Base-by-base conservation (phyloP, 2,888 invertebrate species). In the Stenodera caucasica region DNA sequence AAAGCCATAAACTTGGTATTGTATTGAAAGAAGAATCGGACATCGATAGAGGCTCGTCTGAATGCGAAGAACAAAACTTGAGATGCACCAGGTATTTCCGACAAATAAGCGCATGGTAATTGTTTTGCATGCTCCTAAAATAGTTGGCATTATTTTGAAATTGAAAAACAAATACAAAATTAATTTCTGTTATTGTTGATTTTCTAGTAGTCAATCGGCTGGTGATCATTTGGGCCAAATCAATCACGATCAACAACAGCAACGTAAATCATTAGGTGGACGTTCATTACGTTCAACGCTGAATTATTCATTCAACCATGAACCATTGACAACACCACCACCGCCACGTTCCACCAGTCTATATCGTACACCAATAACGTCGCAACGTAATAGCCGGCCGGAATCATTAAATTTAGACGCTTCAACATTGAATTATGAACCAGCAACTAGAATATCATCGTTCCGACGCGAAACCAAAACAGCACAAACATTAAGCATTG, bases 401-500 rank as follows among this genome's bases (percentile, higher is more conserved):
- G 84, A 84, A 73, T 85, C 85, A 0, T 79, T 84, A 4, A 83
- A 83, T 63, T 82, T 86, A 32, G 80, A 80, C 58, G 83, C 84
- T 35, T 80, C 82, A 37, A 84, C 85, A 52, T 61, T 80, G 26
- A 86, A 85, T 70, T 85, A 84, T 70, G 81, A 81, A 60, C 78
- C 80, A 1, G 78, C 81, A 12, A 76, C 78, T 14, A 79, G 89
- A 66, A 88, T 90, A 0, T 88, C 88, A 0, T 89, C 88, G 7
- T 80, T 89, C 59, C 84, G 91, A 55, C 83, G 92, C 53, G 94
- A 94, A 76, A 92, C 91, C 3, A 94, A 94, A 81, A 94, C 94
- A 0, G 93, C 93, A 2, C 92, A 93, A 75, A 94, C 94, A 0
- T 78, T 94, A 53, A 92, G 92, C 65, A 86, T 94, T 5, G 94